A percentile compares a stretch with the other conserved stretches of the same genome.
phyloP scores from a whole-genome alignment of 1,140 invertebrate species.

The Drosophila jambulina region DNA sequence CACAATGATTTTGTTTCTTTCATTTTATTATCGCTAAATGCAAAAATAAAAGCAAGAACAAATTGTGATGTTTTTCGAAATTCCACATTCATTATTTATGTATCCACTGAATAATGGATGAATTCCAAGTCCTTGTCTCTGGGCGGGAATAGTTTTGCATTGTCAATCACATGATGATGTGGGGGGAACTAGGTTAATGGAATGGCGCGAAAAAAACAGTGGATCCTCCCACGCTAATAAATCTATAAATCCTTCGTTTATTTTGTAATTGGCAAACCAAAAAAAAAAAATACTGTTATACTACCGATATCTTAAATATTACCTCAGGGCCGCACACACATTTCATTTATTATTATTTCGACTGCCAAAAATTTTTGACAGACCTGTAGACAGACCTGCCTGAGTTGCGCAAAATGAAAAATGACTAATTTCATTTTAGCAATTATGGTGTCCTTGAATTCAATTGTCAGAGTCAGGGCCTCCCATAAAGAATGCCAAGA shows the following conservation, averaged over 20 bases:
- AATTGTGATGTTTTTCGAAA: slow-evolving; percentile 36
- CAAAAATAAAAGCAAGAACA: slow-evolving; percentile 59
- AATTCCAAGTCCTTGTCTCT: slow-evolving; percentile 30
- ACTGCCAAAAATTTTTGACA: slow-evolving; percentile 54
- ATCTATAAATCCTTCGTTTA: neutral
- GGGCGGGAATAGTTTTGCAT: slow-evolving; percentile 21
- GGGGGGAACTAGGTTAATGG: slow-evolving; percentile 67
- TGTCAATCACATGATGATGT: slow-evolving; percentile 55
- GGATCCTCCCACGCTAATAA: neutral
- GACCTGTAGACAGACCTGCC: slow-evolving; percentile 41
- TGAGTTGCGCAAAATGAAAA: slow-evolving; percentile 52
- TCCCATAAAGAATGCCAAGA: slow-evolving; percentile 54
- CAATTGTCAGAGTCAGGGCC: slow-evolving; percentile 76
- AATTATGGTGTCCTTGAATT: slow-evolving; percentile 75
- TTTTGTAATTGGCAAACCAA: slow-evolving; percentile 9
- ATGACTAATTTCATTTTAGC: slow-evolving; percentile 66
- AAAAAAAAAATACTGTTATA: neutral
- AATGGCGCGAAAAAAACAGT: slow-evolving; percentile 13
- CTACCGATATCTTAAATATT: neutral
- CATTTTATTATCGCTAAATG: slow-evolving; percentile 32
- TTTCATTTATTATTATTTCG: slow-evolving; percentile 3
- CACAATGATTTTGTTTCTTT: slow-evolving; percentile 56
- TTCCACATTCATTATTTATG: slow-evolving; percentile 62
- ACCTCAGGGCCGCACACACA: slow-evolving; percentile 7
- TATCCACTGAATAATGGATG: slow-evolving; percentile 12